Evolutionary conservation across 2,888 invertebrate species (phyloP).

Genomic region (Cosmia trapezina): DNA sequence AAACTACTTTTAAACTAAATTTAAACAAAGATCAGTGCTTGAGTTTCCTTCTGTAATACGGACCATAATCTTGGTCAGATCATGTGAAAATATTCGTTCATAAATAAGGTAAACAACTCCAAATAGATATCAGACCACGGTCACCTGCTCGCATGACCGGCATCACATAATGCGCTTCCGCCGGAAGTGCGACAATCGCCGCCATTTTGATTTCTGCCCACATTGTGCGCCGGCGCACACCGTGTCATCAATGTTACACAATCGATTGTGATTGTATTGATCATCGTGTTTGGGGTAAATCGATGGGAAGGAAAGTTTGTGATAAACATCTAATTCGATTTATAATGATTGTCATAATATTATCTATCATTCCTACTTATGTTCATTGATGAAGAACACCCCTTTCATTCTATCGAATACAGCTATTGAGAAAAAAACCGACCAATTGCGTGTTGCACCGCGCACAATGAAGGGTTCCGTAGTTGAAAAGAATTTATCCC

Average conservation of each 20-base stretch:
- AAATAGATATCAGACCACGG: conserved; percentile 71
- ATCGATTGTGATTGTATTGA: conserved; percentile 66
- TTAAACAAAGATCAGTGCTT: too few species aligned
- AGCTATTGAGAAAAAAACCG: too few species aligned
- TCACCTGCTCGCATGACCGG: conserved; percentile 84
- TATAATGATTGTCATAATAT: neutral
- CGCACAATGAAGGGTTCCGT: too few species aligned
- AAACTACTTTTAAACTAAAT: too few species aligned
- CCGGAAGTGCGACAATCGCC: conserved; percentile 76
- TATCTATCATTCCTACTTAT: neutral
- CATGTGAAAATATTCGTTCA: conserved; percentile 31
- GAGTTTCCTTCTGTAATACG: too few species aligned
- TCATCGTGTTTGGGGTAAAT: conserved; percentile 51
- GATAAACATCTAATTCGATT: conserved; percentile 18
- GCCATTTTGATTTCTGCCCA: conserved; percentile 75
- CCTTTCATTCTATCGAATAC: neutral
- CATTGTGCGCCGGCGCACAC: conserved; percentile 75
- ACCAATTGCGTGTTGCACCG: too few species aligned
- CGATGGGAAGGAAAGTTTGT: conserved; percentile 46
- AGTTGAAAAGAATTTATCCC: too few species aligned
- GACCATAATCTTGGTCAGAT: too few species aligned
- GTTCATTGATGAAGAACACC: neutral
- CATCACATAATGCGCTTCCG: conserved; percentile 85
- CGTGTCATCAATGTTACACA: conserved; percentile 71
- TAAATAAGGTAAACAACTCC: conserved; percentile 52